phyloP scores from a whole-genome alignment of 2,113 vertebrate species.

The Paedocypris sp. region DNA sequence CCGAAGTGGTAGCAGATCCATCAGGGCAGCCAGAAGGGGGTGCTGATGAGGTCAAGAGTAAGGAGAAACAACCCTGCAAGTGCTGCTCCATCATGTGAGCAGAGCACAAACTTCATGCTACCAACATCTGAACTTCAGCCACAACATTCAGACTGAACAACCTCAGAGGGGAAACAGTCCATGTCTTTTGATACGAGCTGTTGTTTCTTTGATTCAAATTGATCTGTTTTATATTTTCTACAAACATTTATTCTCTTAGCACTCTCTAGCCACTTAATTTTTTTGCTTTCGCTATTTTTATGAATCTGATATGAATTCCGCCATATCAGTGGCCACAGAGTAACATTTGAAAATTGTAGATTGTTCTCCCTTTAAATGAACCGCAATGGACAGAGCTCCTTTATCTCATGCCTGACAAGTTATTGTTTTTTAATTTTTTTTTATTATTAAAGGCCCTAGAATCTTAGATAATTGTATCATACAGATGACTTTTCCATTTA shows the following conservation, averaged over 20 bases:
- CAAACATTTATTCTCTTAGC: slow-evolving; percentile 36
- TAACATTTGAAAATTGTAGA: not conserved
- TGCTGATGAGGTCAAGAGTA: slow-evolving; percentile 59
- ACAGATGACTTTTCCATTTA: slow-evolving; percentile 36
- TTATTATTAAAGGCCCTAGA: slow-evolving; percentile 33
- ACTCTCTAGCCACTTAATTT: not conserved
- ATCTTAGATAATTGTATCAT: slow-evolving; percentile 27
- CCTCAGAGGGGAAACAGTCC: slow-evolving; percentile 30
- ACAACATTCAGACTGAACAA: slow-evolving; percentile 32
- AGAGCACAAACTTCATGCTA: not conserved
- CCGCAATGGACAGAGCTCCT: slow-evolving; percentile 7
- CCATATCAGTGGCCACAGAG: not conserved
- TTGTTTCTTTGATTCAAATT: slow-evolving; percentile 34
- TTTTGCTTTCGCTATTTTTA: slow-evolving; percentile 19
- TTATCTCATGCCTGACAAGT: slow-evolving; percentile 14
- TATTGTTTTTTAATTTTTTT: slow-evolving; percentile 29
- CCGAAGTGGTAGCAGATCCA: slow-evolving; percentile 39
- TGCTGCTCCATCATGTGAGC: slow-evolving; percentile 90
- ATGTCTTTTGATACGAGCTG: slow-evolving; percentile 38
- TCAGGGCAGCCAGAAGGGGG: slow-evolving; percentile 42
- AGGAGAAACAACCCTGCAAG: slow-evolving; percentile 81
- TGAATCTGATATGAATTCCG: slow-evolving; percentile 1
- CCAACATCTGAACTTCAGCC: not conserved
- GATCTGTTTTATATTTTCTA: slow-evolving; percentile 38
- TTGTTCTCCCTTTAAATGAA: not conserved